Evolutionary conservation across 2,888 invertebrate genomes (phyloP).

Genomic region (Cataglyphis altisquamis): DNA sequence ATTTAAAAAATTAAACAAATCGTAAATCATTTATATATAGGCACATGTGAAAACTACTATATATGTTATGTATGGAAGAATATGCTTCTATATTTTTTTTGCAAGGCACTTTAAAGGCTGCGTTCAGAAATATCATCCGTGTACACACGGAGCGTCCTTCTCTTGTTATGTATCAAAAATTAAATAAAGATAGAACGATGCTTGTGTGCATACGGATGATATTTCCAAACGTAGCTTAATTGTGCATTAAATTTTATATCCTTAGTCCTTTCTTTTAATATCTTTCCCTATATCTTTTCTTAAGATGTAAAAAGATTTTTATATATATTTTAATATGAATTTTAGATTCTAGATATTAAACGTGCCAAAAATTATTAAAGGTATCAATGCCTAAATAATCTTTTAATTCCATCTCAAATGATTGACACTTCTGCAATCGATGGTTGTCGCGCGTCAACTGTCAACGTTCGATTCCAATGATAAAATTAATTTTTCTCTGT

Average conservation of each 20-base stretch:
- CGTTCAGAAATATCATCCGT: too few relatives aligned
- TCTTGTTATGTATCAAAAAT: too few relatives aligned
- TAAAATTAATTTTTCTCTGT: background rate
- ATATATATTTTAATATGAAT: slow-evolving; percentile 37
- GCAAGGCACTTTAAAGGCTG: slow-evolving; percentile 18
- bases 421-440: background rate
- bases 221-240: background rate
- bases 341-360: slow-evolving; percentile 42
- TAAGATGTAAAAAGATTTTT: slow-evolving; percentile 29
- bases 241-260: slow-evolving; percentile 48
- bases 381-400: slow-evolving; percentile 25
- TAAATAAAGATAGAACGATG: too few relatives aligned
- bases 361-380: slow-evolving; percentile 39
- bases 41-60: background rate
- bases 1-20: slow-evolving; percentile 33
- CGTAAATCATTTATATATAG: background rate
- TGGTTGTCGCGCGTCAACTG: background rate
- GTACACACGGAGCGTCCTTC: too few relatives aligned
- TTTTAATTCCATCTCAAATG: slow-evolving; percentile 7
- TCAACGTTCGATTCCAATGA: background rate
- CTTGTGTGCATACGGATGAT: too few relatives aligned
- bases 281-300: background rate
- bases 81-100: slow-evolving; percentile 41
- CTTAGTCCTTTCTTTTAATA: slow-evolving; percentile 9
- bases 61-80: background rate